These are phyloP conservation scores for Whitmania pigra DNA, from an alignment of 1,140 invertebrate species.

Conservation along the genomic window DNA sequence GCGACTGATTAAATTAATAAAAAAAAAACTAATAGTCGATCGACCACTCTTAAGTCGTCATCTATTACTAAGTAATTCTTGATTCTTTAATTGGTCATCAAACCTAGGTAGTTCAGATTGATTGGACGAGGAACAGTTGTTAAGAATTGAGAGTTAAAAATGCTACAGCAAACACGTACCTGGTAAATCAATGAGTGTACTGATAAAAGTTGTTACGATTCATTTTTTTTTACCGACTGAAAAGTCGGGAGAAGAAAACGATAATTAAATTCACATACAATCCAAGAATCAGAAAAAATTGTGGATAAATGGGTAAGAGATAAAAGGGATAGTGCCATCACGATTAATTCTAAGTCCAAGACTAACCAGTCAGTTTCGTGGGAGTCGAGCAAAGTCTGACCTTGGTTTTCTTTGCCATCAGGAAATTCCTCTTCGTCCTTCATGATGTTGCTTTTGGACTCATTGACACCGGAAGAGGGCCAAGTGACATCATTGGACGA, in stretches of 20 bases:
- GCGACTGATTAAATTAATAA: background rate
- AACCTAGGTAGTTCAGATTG: background rate
- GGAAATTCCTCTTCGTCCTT: background rate
- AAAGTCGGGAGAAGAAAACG: too few relatives aligned
- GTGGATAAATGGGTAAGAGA: background rate
- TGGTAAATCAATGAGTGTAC: background rate
- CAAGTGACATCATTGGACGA: background rate
- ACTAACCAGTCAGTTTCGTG: background rate
- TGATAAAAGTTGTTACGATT: background rate
- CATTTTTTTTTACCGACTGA: too few relatives aligned
- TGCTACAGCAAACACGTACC: background rate
- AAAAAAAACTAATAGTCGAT: constrained; percentile 8
- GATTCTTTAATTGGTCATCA: background rate
- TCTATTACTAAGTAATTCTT: background rate
- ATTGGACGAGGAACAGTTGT: background rate
- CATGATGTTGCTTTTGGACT: background rate
- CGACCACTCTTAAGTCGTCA: background rate
- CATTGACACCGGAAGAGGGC: background rate
- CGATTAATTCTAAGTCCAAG: background rate
- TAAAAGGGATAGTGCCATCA: background rate
- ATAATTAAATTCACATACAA: too few relatives aligned
- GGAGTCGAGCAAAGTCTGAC: background rate
- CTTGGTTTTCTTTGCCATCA: background rate
- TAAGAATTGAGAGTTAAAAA: background rate
- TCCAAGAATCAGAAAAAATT: background rate